These are phyloP conservation scores for Rhyacophila evoluta DNA, from an alignment of 2,888 invertebrate species.

Conservation along the genomic window DNA sequence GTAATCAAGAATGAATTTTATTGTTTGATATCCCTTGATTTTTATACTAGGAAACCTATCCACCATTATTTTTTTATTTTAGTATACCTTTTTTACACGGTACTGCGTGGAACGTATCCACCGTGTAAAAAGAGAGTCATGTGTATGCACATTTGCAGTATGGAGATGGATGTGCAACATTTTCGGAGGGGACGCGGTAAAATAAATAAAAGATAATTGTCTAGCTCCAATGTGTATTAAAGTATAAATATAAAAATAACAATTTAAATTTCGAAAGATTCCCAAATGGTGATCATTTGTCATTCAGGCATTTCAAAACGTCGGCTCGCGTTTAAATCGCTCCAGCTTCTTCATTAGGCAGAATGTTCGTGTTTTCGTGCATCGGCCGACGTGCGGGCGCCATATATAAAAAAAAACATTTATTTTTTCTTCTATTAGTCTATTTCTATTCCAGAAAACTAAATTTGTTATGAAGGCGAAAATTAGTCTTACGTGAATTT, in stretches of 20 bases:
- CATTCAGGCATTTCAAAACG: background rate
- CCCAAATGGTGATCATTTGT: background rate
- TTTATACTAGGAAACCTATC: too few relatives aligned
- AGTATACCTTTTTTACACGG: too few relatives aligned
- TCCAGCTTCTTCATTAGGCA: constrained; percentile 17
- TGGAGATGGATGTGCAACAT: too few relatives aligned
- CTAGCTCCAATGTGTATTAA: background rate
- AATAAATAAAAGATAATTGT: too few relatives aligned
- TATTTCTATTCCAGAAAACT: background rate
- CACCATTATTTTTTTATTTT: too few relatives aligned
- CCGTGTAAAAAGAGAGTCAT: too few relatives aligned
- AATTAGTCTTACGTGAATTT: background rate
- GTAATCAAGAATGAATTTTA: too few relatives aligned
- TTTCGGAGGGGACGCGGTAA: too few relatives aligned
- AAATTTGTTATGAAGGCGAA: background rate
- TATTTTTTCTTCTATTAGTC: background rate
- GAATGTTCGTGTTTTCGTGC: background rate
- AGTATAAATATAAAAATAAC: background rate
- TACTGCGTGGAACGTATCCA: too few relatives aligned
- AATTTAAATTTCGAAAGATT: background rate
- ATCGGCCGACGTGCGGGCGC: background rate
- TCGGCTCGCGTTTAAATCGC: background rate
- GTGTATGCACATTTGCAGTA: too few relatives aligned
- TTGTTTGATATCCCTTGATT: too few relatives aligned
- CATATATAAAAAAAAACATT: background rate